phyloP scores from a whole-genome alignment of 53 echinoderm and acorn worm genomes.

The Pentamera pediparva region DNA sequence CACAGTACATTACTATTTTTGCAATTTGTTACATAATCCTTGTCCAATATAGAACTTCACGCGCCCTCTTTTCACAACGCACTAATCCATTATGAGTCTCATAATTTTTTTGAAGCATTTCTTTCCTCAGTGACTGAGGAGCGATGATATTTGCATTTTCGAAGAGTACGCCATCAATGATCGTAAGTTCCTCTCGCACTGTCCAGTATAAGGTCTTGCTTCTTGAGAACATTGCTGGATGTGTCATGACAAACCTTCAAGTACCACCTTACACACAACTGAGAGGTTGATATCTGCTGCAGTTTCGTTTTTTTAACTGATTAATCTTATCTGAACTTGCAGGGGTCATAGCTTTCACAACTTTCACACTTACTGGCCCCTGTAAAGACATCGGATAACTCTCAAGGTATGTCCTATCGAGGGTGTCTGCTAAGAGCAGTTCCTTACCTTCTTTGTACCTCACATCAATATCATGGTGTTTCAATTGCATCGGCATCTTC shows the following conservation, averaged over 20 bases:
- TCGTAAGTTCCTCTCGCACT: neutral
- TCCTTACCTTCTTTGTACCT: slow-evolving; percentile 6
- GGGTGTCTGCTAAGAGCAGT: neutral
- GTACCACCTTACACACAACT: no score
- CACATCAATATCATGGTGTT: neutral
- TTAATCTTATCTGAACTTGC: no score
- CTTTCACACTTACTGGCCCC: no score
- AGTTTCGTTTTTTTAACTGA: no score
- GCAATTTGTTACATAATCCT: slow-evolving; percentile 18
- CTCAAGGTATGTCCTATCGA: neutral
- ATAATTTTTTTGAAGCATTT: slow-evolving; percentile 7
- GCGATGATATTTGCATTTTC: neutral
- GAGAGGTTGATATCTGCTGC: no score
- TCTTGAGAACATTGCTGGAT: neutral
- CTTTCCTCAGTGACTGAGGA: neutral
- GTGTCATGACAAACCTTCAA: no score
- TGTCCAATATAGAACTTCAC: slow-evolving; percentile 21
- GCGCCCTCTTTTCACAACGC: slow-evolving; percentile 17
- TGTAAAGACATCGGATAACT: neutral
- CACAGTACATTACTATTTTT: slow-evolving; percentile 14
- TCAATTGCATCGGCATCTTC: neutral
- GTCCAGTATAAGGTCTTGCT: neutral
- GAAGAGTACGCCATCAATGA: slow-evolving; percentile 1
- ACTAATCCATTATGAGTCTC: neutral
- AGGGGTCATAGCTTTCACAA: no score